A percentile compares a stretch with the other conserved stretches of the same genome.
Conservation (phyloP, 1,140 invertebrate species). For the Ceratina japonica region DNA sequence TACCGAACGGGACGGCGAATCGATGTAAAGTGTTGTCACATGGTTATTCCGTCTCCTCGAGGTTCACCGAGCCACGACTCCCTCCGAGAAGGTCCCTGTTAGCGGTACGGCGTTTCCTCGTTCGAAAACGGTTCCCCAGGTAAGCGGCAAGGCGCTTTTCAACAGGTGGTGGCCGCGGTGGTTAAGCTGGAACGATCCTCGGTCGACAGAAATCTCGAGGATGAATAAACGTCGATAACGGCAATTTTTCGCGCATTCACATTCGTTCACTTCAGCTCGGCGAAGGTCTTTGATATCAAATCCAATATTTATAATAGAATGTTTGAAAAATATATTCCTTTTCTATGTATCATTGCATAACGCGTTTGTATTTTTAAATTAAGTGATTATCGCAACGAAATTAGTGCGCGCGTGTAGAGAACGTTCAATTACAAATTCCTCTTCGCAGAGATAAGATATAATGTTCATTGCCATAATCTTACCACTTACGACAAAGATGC, state of each 20-base stretch:
- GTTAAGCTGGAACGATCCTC: neutral
- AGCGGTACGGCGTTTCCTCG: neutral
- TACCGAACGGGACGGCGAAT: neutral
- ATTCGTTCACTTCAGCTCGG: too few relatives aligned
- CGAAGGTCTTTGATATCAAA: too few relatives aligned
- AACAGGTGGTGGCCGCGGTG: conserved; percentile 48
- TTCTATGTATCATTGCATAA: too few relatives aligned
- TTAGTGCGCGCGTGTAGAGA: too few relatives aligned
- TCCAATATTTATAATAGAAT: too few relatives aligned
- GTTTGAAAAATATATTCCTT: too few relatives aligned
- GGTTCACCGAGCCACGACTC: neutral
- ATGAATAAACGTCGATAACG: neutral
- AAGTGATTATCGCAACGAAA: too few relatives aligned
- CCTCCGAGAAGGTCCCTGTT: neutral
- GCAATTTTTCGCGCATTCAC: neutral
- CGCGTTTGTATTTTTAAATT: too few relatives aligned
- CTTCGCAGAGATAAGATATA: too few relatives aligned
- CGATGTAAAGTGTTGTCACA: conserved; percentile 20
- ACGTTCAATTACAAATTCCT: too few relatives aligned
- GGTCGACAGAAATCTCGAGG: neutral
- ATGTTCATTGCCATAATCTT: too few relatives aligned
- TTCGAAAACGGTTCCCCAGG: conserved; percentile 18
- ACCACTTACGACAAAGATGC: too few relatives aligned
- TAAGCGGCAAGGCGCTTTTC: conserved; percentile 49
- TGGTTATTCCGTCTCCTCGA: neutral